Conservation (phyloP, 2,113 vertebrate species). For the Protomyctophum bolini region DNA sequence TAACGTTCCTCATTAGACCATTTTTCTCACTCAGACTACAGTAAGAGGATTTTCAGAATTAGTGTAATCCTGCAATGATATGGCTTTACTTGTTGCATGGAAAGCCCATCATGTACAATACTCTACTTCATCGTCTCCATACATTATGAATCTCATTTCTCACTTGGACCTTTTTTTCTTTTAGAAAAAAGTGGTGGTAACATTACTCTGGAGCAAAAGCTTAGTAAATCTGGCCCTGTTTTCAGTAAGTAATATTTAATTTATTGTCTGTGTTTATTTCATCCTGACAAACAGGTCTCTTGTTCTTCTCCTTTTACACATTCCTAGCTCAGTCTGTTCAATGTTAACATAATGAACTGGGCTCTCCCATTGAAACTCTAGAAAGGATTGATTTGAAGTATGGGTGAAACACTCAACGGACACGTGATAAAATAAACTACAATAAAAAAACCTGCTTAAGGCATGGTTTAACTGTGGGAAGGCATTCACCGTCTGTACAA, state of each 20-base stretch:
- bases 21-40: conserved; percentile 1
- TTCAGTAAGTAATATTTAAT: conserved; percentile 79
- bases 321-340: conserved; percentile 38
- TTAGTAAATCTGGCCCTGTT: conserved; percentile 80
- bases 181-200: conserved; percentile 81
- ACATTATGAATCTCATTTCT: conserved; percentile 48
- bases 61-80: background rate
- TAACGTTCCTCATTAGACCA: background rate
- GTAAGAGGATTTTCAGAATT: conserved; percentile 5
- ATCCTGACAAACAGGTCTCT: background rate
- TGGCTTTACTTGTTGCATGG: conserved; percentile 17
- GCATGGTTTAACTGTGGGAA: too few relatives aligned
- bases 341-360: background rate
- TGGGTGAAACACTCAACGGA: too few relatives aligned
- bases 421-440: too few relatives aligned
- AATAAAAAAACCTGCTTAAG: too few relatives aligned
- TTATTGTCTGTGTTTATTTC: conserved; percentile 34
- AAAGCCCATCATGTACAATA: background rate
- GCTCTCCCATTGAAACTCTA: too few relatives aligned
- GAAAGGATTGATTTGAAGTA: too few relatives aligned
- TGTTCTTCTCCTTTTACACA: conserved; percentile 17
- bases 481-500: too few relatives aligned
- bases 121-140: conserved; percentile 26
- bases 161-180: conserved; percentile 66
- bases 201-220: conserved; percentile 80